Evolutionary conservation across 2,888 invertebrate genomes (phyloP), one percentile per base, ranked within the genome.

Genomic region (Torymus auratus): DNA sequence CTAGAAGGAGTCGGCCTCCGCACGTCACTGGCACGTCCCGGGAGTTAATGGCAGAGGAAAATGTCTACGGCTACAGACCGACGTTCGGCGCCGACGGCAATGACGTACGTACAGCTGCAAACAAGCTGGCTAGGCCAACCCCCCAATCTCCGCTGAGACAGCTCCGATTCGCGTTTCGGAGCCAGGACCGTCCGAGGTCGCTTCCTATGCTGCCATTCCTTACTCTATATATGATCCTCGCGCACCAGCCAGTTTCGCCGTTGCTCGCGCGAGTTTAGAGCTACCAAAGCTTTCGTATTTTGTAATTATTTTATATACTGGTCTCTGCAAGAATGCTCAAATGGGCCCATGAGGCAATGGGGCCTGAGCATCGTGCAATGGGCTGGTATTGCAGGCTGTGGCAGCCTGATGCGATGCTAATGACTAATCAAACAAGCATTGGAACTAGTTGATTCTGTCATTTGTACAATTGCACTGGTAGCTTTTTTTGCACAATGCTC

Each of bases 11-110:
- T 41, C 41, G 41, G 7, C 41, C 41, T 41, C 41, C 41, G 41
- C 41, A 41, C 41, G 41, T 41, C 70, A 64, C 64, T 41, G 68
- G 81, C 77, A 77, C 72, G 72, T 72, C 75, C 73, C 76, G 90
- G 41, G 41, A 41, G 41, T 91, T 91, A 88, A 91, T 91, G 90
- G 91, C 91, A 90, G 90, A 91, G 86, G 90, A 90, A 88, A 88
- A 90, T 90, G 89, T 89, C 83, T 90, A 90, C 87, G 91, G 91
- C 85, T 91, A 89, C 83, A 88, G 87, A 88, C 89, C 90, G 86
- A 86, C 88, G 85, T 85, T 86, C 88, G 90, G 88, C 84, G 88
- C 86, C 88, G 88, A 90, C 84, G 87, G 88, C 84, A 88, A 88
- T 83, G 85, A 87, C 86, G 90, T 90, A 90, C 86, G 90, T 90